These are phyloP conservation scores for Drosophila willistoni DNA, from an alignment of 1,140 invertebrate species.

Conservation along the genomic window DNA sequence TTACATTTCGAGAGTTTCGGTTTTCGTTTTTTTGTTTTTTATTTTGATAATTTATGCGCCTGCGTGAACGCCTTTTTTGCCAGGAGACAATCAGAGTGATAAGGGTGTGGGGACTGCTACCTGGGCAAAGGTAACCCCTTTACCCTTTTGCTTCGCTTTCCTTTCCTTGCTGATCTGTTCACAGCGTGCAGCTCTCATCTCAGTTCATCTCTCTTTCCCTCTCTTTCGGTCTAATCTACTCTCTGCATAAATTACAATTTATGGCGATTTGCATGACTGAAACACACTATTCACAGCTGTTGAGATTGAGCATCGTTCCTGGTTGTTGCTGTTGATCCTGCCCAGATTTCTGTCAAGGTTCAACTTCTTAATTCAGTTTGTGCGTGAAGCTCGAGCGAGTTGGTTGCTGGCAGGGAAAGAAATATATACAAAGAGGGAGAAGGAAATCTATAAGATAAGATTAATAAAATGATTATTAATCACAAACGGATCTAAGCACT, in stretches of 20 bases:
- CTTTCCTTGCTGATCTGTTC: slow-evolving; percentile 12
- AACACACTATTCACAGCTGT: slow-evolving; percentile 49
- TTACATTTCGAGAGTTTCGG: slow-evolving; percentile 20
- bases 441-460: no score
- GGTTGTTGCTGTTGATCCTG: slow-evolving; percentile 33
- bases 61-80: slow-evolving; percentile 70
- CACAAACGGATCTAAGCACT: background rate
- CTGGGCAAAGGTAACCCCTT: slow-evolving; percentile 44
- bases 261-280: slow-evolving; percentile 76
- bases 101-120: slow-evolving; percentile 34
- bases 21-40: slow-evolving; percentile 21
- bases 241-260: slow-evolving; percentile 80
- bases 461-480: background rate
- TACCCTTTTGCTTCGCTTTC: background rate
- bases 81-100: slow-evolving; percentile 25
- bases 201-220: background rate
- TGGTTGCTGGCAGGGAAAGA: slow-evolving; percentile 23
- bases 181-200: slow-evolving; percentile 33
- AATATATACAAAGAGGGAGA: background rate
- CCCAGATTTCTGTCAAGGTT: background rate
- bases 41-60: slow-evolving; percentile 78
- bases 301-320: background rate
- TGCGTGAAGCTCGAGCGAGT: slow-evolving; percentile 65
- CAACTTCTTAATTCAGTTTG: slow-evolving; percentile 50
- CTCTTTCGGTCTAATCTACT: slow-evolving; percentile 14